phyloP scores from a whole-genome alignment of 1,140 invertebrate genomes.

The Cherax destructor region DNA sequence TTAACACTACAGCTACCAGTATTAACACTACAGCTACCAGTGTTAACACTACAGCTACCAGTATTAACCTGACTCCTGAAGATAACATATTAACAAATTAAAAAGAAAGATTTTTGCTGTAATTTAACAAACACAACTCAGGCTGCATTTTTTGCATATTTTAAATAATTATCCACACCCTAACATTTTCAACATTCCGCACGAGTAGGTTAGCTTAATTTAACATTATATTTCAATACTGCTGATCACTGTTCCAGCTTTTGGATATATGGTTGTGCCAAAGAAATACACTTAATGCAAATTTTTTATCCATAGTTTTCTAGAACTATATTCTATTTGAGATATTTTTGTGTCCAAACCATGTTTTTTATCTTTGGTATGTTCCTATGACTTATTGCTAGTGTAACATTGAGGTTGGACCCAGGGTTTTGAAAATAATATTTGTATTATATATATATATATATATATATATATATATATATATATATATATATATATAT shows the following conservation, averaged over 20 bases:
- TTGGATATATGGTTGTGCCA: slow-evolving; percentile 38
- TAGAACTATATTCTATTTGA: slow-evolving; percentile 31
- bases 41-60: background rate
- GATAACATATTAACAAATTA: no score
- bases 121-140: slow-evolving; percentile 7
- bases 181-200: slow-evolving; percentile 20
- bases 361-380: background rate
- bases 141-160: slow-evolving; percentile 19
- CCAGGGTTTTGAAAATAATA: background rate
- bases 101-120: background rate
- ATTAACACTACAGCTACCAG: no score
- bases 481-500: no score
- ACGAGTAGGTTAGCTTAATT: slow-evolving; percentile 13
- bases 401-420: background rate
- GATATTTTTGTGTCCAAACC: slow-evolving; percentile 30
- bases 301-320: slow-evolving; percentile 35
- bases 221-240: slow-evolving; percentile 22
- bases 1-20: background rate
- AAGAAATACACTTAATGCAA: slow-evolving; percentile 22
- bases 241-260: slow-evolving; percentile 12
- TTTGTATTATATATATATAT: no score
- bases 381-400: background rate
- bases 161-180: background rate
- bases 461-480: no score
- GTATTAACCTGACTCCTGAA: background rate